These are phyloP conservation scores for Listronotus bonariensis DNA, from an alignment of 1,140 invertebrate genomes.

Conservation along the genomic window DNA sequence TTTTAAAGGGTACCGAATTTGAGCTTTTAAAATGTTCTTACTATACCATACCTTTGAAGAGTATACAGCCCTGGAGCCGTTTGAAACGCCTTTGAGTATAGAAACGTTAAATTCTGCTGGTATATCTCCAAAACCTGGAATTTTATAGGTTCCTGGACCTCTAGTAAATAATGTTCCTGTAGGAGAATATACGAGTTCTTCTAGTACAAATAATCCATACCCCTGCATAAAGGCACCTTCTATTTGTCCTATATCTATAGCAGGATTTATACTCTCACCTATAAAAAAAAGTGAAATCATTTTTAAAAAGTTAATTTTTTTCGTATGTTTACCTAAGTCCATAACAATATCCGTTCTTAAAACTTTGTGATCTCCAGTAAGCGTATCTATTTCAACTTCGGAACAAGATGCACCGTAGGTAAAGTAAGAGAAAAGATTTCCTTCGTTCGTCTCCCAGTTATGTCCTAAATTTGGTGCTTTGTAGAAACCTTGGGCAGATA, in stretches of 20 bases:
- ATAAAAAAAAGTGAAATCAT: background rate
- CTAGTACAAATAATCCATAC: conserved; percentile 87
- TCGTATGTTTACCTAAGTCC: conserved; percentile 71
- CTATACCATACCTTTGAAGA: conserved; percentile 81
- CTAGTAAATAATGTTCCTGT: conserved; percentile 75
- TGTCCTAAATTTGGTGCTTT: conserved; percentile 80
- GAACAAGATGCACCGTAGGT: conserved; percentile 77
- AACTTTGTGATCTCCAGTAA: conserved; percentile 86
- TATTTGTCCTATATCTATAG: conserved; percentile 94
- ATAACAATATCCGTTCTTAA: conserved; percentile 90
- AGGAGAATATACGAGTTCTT: conserved; percentile 84
- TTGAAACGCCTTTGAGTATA: conserved; percentile 81
- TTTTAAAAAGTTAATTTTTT: no score
- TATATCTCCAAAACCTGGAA: conserved; percentile 87
- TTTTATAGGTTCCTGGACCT: conserved; percentile 91
- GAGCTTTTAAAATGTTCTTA: background rate
- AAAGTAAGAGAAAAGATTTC: conserved; percentile 67
- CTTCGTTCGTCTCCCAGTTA: conserved; percentile 71
- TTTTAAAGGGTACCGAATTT: no score
- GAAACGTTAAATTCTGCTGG: conserved; percentile 91
- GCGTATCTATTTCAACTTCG: conserved; percentile 84
- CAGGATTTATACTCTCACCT: conserved; percentile 89
- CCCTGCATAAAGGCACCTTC: conserved; percentile 94
- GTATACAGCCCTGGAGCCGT: conserved; percentile 82
- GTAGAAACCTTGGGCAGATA: conserved; percentile 88